Evolutionary conservation across 2,113 vertebrate species (phyloP).

Genomic region (Tragelaphus imberbis): DNA sequence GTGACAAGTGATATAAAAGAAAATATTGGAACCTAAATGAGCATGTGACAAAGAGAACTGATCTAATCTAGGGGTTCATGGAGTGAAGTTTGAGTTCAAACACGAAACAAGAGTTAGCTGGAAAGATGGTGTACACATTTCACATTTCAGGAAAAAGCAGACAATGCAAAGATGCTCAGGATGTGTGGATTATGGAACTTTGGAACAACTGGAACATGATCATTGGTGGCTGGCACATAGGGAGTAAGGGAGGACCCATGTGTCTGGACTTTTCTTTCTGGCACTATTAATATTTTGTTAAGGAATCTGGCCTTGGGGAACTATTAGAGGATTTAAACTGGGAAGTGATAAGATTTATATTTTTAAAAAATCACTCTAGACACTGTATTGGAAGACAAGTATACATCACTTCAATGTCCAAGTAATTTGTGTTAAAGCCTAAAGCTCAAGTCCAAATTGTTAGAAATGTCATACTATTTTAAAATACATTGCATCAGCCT

Average conservation of each 20-base stretch:
- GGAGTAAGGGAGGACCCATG: accelerated
- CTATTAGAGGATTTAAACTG: background rate
- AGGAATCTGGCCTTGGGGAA: background rate
- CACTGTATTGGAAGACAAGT: background rate
- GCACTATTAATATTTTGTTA: background rate
- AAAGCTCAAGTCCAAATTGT: background rate
- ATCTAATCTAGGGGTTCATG: background rate
- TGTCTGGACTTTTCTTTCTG: background rate
- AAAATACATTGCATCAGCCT: background rate
- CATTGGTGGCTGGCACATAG: background rate
- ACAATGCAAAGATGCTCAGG: background rate
- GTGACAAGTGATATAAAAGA: background rate
- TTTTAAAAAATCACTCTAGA: background rate
- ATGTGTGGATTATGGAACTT: background rate
- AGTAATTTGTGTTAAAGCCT: background rate
- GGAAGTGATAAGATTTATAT: background rate
- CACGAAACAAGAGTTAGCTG: background rate
- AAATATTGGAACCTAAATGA: background rate
- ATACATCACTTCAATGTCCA: background rate
- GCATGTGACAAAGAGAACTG: background rate
- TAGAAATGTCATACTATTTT: conserved; percentile 27
- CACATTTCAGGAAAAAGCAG: background rate
- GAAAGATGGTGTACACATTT: background rate
- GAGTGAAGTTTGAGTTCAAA: background rate
- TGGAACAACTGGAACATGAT: background rate